Base-by-base conservation (phyloP, 1,140 invertebrate genomes). In the Drosophila navojoa region DNA sequence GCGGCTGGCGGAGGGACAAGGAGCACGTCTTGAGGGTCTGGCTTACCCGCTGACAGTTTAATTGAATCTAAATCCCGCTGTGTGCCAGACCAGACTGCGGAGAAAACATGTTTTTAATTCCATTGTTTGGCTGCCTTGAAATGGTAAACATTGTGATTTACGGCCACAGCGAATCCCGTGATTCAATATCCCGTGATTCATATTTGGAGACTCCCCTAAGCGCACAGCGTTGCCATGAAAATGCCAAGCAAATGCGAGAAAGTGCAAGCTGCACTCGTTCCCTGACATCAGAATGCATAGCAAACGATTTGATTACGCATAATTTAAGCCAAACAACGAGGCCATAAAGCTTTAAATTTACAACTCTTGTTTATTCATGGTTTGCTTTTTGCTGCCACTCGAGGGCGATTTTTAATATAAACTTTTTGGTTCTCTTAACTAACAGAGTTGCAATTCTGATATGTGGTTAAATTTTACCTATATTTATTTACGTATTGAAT, bases 91-190 rank as follows among this genome's bases (percentile, higher is more conserved):
- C 60, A 55, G 60, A 64, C 63, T n/a, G 50, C 35, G 45, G n/a
- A 62, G 38, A 75, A 74, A 74, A 74, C 64, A 69, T 74, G 66
- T 62, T 74, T 74, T 74, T 74, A 71, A 75, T 75, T 75, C 58
- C 42, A 75, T 60, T 75, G 71, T 70, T 75, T 71, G 53, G 29
- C 44, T 70, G 35, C 11, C 22, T 57, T 57, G n/a, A 53, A 47
- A 63, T 53, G 66, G 45, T 71, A 75, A 75, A 60, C 72, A 71
- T 5, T 52, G 45, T 64, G 72, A 71, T 71, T 71, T 71, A 71
- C 60, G 40, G 68, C 49, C 40, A 40, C 44, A 64, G 27, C 53
- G 40, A 42, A 35, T n/a, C 19, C 32, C 3, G n/a, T 6, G 22
- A 13, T 49, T 40, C 22, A 7, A 22, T 32, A 40, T 53, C 16